These are phyloP conservation scores for Chionodraco myersi DNA, from an alignment of 2,113 vertebrate species.

Conservation along the genomic window DNA sequence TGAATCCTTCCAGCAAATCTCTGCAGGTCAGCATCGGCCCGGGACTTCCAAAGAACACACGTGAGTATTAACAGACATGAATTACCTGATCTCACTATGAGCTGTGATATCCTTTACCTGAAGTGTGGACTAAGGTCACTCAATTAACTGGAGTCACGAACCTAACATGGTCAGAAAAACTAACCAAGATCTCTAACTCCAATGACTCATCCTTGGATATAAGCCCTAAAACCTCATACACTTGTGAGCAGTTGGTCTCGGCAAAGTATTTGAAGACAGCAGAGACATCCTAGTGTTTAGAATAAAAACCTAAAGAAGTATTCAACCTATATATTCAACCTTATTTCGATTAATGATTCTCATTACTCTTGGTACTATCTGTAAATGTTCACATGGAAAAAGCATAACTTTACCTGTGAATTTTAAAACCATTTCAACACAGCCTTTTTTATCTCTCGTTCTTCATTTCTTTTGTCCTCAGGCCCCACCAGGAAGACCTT, in stretches of 20 bases:
- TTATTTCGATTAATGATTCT: neutral
- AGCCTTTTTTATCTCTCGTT: neutral
- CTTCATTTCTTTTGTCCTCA: slow-evolving; percentile 63
- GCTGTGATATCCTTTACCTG: neutral
- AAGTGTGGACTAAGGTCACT: neutral
- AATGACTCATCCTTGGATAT: neutral
- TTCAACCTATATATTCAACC: neutral
- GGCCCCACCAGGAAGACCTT: slow-evolving; percentile 90
- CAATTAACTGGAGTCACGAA: neutral
- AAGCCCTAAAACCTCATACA: neutral
- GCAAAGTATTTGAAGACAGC: neutral
- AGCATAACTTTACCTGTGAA: no score
- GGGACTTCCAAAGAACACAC: slow-evolving; percentile 94
- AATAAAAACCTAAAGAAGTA: neutral
- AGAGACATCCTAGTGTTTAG: neutral
- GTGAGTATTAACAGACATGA: slow-evolving; percentile 83
- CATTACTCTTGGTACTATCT: neutral
- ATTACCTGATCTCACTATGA: neutral
- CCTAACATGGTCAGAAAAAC: neutral
- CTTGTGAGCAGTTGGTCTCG: neutral
- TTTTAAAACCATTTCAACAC: neutral
- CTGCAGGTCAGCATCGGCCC: slow-evolving; percentile 97
- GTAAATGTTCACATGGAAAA: neutral
- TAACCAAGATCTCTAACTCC: neutral
- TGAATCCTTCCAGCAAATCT: slow-evolving; percentile 94